These are phyloP conservation scores for Graptemys geographica DNA, from an alignment of 2,797 vertebrate species.

Conservation along the genomic window DNA sequence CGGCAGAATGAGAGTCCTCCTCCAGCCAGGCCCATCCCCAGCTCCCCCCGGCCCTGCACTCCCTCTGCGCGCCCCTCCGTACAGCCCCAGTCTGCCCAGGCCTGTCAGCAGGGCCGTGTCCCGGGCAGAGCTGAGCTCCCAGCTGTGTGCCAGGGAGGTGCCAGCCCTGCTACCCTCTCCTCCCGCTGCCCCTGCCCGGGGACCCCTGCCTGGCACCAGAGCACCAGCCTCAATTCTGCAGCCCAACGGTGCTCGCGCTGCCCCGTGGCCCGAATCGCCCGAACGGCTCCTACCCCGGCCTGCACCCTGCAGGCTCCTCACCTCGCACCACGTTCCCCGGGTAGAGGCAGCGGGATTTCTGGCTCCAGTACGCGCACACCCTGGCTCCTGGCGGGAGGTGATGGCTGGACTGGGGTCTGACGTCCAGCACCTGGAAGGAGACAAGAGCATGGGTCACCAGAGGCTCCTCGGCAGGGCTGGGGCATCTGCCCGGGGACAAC, in stretches of 20 bases:
- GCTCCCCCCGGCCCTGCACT: no score
- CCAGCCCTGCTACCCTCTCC: no score
- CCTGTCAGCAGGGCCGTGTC: no score
- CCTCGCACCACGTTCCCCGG: slow-evolving; percentile 93
- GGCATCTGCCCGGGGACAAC: no score
- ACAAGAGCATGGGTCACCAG: not conserved
- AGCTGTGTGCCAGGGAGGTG: no score
- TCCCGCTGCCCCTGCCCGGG: not conserved
- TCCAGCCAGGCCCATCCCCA: not conserved
- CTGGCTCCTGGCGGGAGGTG: slow-evolving; percentile 89
- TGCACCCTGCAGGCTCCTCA: slow-evolving; percentile 62
- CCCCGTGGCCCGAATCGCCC: no score
- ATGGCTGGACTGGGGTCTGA: slow-evolving; percentile 88
- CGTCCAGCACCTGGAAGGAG: slow-evolving; percentile 89
- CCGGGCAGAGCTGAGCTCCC: no score
- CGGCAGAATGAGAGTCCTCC: no score
- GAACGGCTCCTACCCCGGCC: not conserved
- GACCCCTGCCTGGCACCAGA: no score
- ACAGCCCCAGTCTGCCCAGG: not conserved
- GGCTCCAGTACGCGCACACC: slow-evolving; percentile 97
- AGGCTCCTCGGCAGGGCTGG: not conserved
- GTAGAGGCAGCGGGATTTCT: slow-evolving; percentile 95
- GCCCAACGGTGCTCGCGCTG: rapidly evolving
- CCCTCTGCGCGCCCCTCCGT: no score
- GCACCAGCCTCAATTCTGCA: not conserved